These are phyloP conservation scores for Amyelois transitella DNA, from an alignment of 1,140 invertebrate genomes.

Conservation along the genomic window DNA sequence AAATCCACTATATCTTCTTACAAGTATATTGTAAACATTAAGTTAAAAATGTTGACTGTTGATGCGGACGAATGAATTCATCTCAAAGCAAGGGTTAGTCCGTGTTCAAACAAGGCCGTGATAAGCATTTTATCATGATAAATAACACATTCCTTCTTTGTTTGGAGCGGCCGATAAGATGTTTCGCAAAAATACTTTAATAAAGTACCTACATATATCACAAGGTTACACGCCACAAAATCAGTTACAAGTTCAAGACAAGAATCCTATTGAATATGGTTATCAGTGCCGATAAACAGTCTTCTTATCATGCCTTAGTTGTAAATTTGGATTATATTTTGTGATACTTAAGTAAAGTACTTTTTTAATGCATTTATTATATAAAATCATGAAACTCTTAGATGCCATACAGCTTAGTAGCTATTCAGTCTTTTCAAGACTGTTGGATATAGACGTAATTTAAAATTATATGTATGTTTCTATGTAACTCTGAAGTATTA, in stretches of 20 bases:
- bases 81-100: not conserved
- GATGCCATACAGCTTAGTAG: too few relatives aligned
- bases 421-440: too few relatives aligned
- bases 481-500: too few relatives aligned
- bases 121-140: conserved; percentile 26
- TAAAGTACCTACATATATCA: not conserved
- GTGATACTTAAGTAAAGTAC: too few relatives aligned
- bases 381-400: too few relatives aligned
- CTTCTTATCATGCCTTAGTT: too few relatives aligned
- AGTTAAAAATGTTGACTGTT: not conserved
- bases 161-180: conserved; percentile 20
- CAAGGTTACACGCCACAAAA: conserved; percentile 2
- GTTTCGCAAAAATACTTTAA: conserved; percentile 14
- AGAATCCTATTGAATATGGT: not conserved
- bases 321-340: too few relatives aligned
- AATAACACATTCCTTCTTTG: conserved; percentile 22
- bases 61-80: not conserved
- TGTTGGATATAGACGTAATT: too few relatives aligned
- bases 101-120: conserved; percentile 15
- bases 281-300: not conserved
- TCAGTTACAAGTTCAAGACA: not conserved
- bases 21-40: too few relatives aligned
- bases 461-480: too few relatives aligned
- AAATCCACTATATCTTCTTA: too few relatives aligned
- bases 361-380: too few relatives aligned